These are phyloP conservation scores for Heliconius ismenius DNA, from an alignment of 2,888 invertebrate species.

Conservation along the genomic window DNA sequence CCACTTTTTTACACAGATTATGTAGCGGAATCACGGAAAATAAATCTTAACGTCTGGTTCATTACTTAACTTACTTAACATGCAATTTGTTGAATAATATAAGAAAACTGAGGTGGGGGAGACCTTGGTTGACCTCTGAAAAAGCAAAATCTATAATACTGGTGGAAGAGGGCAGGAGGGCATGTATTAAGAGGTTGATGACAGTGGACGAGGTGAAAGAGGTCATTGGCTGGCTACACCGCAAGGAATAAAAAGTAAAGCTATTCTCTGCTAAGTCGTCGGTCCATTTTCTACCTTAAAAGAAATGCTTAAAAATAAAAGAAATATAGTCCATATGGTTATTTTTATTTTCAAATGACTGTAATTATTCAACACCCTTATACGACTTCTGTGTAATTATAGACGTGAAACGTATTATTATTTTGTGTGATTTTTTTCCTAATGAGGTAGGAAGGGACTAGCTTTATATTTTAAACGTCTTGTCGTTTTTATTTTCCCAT, in stretches of 20 bases:
- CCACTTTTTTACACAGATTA: no score
- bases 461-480: constrained; percentile 6
- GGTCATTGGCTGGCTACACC: not conserved
- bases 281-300: not conserved
- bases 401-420: constrained; percentile 4
- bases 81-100: no score
- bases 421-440: constrained; percentile 12
- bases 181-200: no score
- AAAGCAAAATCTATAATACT: no score
- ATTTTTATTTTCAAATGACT: not conserved
- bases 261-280: not conserved
- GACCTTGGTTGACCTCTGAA: no score
- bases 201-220: no score
- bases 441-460: constrained; percentile 10
- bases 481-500: not conserved
- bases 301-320: not conserved
- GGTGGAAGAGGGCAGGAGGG: no score
- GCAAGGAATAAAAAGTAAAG: not conserved
- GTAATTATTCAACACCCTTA: constrained; percentile 21
- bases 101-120: no score
- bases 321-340: not conserved
- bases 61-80: no score
- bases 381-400: constrained; percentile 7
- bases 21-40: not conserved
- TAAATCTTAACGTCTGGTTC: no score